Evolutionary conservation across 2,797 vertebrate genomes (phyloP).

Genomic region (Ambastaia sidthimunki): DNA sequence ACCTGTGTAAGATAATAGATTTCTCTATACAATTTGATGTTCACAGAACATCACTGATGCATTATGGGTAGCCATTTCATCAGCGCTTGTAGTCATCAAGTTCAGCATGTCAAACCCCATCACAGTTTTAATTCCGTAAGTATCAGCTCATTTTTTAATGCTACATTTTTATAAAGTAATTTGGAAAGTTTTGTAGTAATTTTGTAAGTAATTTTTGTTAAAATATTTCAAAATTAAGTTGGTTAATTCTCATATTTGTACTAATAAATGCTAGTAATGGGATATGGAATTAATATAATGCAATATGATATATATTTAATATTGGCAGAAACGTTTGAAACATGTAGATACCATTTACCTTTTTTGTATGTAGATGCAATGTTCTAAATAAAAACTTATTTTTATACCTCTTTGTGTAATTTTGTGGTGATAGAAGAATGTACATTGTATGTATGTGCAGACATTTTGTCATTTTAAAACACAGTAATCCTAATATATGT

Average conservation of each 20-base stretch:
- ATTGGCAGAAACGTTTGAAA: not conserved
- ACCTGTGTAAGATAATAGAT: not conserved
- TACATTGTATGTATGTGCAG: too few species aligned
- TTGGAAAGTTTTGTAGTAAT: too few species aligned
- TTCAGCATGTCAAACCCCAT: not conserved
- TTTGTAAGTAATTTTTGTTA: too few species aligned
- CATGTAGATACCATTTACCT: not conserved
- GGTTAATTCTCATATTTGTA: not conserved
- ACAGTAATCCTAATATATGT: not conserved
- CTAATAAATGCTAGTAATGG: not conserved
- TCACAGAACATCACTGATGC: constrained; percentile 12
- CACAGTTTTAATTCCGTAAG: constrained; percentile 25
- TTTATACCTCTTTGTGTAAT: constrained; percentile 6
- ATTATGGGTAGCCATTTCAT: constrained; percentile 4
- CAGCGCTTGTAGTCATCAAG: not conserved
- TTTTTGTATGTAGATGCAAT: constrained; percentile 2
- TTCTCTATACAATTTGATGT: constrained; percentile 6
- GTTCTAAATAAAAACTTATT: constrained; percentile 20
- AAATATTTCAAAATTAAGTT: not conserved
- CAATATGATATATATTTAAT: not conserved
- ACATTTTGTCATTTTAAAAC: too few species aligned
- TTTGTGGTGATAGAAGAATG: not conserved
- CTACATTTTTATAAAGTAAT: not conserved
- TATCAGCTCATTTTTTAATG: not conserved
- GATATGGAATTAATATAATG: not conserved